Evolutionary conservation across 2,888 invertebrate species (phyloP).

Genomic region (Phania funesta): DNA sequence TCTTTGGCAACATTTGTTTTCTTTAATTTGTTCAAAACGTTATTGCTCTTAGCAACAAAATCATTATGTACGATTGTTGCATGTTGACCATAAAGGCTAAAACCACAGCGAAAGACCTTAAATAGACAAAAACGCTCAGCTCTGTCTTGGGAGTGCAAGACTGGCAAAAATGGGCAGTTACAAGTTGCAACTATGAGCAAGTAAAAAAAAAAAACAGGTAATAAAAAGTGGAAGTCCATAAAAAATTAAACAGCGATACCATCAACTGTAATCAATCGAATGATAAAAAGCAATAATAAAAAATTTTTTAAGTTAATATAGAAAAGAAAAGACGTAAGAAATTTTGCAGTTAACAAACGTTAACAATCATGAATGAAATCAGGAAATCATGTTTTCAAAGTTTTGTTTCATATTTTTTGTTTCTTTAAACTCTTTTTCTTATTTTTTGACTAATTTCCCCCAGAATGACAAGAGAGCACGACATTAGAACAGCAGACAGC

Average conservation of each 20-base stretch:
- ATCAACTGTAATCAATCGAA: constrained; percentile 36
- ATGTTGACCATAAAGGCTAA: constrained; percentile 50
- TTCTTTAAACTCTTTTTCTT: constrained; percentile 8
- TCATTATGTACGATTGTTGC: constrained; percentile 11
- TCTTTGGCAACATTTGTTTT: background rate
- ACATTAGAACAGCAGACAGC: constrained; percentile 46
- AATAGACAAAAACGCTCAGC: constrained; percentile 40
- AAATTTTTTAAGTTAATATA: constrained; percentile 21
- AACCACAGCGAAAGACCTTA: constrained; percentile 27
- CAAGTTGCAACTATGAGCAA: constrained; percentile 30
- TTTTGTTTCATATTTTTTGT: background rate
- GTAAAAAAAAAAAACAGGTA: background rate
- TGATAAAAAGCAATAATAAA: constrained; percentile 30
- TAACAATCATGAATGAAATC: constrained; percentile 69
- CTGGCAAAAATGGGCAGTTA: constrained; percentile 53
- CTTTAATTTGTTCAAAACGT: constrained; percentile 19
- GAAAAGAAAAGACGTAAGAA: background rate
- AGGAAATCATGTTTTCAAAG: constrained; percentile 65
- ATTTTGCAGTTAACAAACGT: constrained; percentile 18
- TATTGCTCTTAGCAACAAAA: constrained; percentile 24
- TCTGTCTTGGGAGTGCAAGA: background rate
- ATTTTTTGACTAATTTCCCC: constrained; percentile 64
- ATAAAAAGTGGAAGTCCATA: constrained; percentile 30
- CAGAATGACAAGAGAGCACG: constrained; percentile 60
- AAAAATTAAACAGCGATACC: background rate